Conservation (phyloP, 2,113 vertebrate genomes). For the Castor canadensis region DNA sequence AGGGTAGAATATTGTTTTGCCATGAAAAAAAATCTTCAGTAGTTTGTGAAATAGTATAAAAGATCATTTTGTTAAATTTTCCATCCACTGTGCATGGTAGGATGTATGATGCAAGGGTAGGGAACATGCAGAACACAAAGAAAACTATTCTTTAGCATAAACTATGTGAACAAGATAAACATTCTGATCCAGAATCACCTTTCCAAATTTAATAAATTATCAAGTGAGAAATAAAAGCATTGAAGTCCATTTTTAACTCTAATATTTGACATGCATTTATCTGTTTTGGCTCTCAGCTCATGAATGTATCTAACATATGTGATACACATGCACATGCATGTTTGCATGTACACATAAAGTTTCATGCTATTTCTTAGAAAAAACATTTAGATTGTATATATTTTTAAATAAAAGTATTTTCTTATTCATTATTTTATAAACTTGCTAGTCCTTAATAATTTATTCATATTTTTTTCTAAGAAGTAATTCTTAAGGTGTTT, state of each 20-base stretch:
- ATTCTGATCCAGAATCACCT: not conserved
- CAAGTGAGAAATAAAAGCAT: not conserved
- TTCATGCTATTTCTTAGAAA: not conserved
- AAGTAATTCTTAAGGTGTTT: not conserved
- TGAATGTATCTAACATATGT: not conserved
- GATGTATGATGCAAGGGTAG: not conserved
- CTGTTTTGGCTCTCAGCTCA: not conserved
- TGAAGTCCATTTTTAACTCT: not conserved
- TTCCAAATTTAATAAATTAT: not conserved
- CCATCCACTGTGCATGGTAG: not conserved
- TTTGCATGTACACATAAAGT: not conserved
- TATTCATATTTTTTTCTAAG: not conserved
- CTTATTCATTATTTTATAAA: not conserved
- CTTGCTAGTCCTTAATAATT: not conserved
- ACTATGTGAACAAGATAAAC: not conserved
- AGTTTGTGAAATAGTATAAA: not conserved
- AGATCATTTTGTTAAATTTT: not conserved
- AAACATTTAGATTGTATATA: not conserved
- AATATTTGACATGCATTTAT: not conserved
- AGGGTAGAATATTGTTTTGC: not conserved
- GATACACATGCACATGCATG: fast-evolving
- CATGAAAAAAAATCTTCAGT: not conserved
- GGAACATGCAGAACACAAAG: not conserved
- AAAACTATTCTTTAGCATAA: not conserved
- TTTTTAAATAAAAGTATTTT: not conserved